phyloP scores from a whole-genome alignment of 2,113 vertebrate species.

The Neogobius melanostomus region DNA sequence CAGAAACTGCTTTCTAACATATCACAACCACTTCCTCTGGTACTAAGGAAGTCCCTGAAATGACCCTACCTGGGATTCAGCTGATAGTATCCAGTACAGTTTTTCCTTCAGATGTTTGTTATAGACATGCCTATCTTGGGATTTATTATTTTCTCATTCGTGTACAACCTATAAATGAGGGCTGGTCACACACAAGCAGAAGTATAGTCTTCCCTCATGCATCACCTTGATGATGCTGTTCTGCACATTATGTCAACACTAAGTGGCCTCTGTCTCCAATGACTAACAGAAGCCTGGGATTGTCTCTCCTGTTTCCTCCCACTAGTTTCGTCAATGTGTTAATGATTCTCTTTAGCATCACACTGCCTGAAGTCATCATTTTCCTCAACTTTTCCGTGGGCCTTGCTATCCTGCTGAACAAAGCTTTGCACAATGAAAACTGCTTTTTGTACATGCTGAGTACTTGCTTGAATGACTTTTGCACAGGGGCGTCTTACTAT shows the following conservation, averaged over 20 bases:
- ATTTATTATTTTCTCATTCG: not conserved
- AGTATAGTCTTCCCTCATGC: conserved; percentile 1
- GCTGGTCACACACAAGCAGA: conserved; percentile 2
- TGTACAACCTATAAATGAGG: conserved; percentile 26
- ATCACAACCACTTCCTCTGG: too few relatives aligned
- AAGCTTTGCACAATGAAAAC: conserved; percentile 70
- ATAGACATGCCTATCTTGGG: not conserved
- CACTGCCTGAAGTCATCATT: conserved; percentile 65
- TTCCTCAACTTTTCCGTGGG: conserved; percentile 73
- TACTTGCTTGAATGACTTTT: conserved; percentile 78
- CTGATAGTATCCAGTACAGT: too few relatives aligned
- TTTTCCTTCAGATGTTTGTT: not conserved
- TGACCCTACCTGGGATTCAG: too few relatives aligned
- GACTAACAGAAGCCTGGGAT: conserved; percentile 48
- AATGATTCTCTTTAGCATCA: conserved; percentile 70
- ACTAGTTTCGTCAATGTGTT: conserved; percentile 73
- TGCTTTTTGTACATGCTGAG: conserved; percentile 82
- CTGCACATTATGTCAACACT: not conserved
- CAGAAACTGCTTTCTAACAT: too few relatives aligned
- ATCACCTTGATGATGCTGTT: not conserved
- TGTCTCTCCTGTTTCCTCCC: conserved; percentile 63
- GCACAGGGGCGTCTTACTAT: conserved; percentile 76
- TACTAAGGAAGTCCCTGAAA: too few relatives aligned
- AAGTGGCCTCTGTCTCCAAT: conserved; percentile 30
- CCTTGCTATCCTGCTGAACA: conserved; percentile 65